These are phyloP conservation scores for Notocelia uddmanniana DNA, from an alignment of 2,888 invertebrate species.

Conservation along the genomic window DNA sequence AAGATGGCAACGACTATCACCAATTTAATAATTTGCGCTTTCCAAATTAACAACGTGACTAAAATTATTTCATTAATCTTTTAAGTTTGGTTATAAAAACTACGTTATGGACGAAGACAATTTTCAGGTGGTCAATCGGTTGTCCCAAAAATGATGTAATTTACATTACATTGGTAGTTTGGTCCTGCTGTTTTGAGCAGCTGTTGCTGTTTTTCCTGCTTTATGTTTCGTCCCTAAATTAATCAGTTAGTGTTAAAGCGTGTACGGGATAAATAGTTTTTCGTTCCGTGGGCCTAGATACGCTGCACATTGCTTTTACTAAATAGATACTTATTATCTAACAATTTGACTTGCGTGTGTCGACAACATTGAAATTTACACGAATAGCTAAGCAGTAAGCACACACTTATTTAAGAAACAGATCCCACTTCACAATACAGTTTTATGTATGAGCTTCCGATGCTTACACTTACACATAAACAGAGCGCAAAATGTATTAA, in stretches of 20 bases:
- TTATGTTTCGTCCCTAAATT: background rate
- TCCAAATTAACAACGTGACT: background rate
- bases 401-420: background rate
- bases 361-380: background rate
- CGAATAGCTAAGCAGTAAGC: background rate
- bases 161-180: background rate
- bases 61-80: too few species aligned
- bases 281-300: background rate
- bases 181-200: background rate
- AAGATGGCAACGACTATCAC: background rate
- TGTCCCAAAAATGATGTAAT: too few species aligned
- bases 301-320: background rate
- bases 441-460: conserved; percentile 4
- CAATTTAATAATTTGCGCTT: too few species aligned
- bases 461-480: conserved; percentile 43
- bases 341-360: too few species aligned
- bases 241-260: background rate
- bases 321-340: too few species aligned
- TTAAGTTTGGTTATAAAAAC: too few species aligned
- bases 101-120: too few species aligned
- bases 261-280: background rate
- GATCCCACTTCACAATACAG: background rate
- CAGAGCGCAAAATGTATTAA: conserved; percentile 42
- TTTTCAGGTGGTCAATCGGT: too few species aligned
- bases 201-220: too few species aligned